Conservation (phyloP, 2,888 invertebrate species). For the Patella ulyssiponensis region DNA sequence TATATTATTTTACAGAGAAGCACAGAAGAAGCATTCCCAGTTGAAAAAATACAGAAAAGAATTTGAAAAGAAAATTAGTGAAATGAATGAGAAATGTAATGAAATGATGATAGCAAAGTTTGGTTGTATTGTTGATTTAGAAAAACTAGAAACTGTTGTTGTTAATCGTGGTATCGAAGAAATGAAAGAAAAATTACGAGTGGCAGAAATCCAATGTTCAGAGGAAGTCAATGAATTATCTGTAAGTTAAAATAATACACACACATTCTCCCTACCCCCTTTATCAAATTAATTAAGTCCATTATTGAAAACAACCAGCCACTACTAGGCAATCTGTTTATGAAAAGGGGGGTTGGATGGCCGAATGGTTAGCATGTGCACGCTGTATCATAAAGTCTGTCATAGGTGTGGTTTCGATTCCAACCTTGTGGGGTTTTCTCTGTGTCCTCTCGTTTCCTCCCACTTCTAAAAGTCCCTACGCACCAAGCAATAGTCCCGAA, state of each 20-base stretch:
- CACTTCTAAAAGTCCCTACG: too few species aligned
- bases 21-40: conserved; percentile 68
- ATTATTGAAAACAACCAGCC: too few species aligned
- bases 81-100: conserved; percentile 68
- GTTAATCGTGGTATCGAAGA: conserved; percentile 71
- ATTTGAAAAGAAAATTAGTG: conserved; percentile 66
- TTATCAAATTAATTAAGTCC: too few species aligned
- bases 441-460: too few species aligned
- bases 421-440: too few species aligned
- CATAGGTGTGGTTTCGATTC: too few species aligned
- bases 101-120: conserved; percentile 71
- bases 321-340: too few species aligned
- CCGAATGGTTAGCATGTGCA: too few species aligned
- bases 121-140: conserved; percentile 70
- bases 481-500: too few species aligned
- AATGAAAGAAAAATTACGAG: conserved; percentile 68
- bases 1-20: conserved; percentile 57
- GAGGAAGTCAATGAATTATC: conserved; percentile 64
- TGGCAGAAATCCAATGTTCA: conserved; percentile 64
- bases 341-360: too few species aligned
- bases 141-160: conserved; percentile 70
- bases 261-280: too few species aligned
- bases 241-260: conserved; percentile 47
- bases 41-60: conserved; percentile 68
- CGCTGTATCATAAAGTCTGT: too few species aligned